phyloP scores from a whole-genome alignment of 2,797 vertebrate species.

The Ptychobarbus kaznakovi region DNA sequence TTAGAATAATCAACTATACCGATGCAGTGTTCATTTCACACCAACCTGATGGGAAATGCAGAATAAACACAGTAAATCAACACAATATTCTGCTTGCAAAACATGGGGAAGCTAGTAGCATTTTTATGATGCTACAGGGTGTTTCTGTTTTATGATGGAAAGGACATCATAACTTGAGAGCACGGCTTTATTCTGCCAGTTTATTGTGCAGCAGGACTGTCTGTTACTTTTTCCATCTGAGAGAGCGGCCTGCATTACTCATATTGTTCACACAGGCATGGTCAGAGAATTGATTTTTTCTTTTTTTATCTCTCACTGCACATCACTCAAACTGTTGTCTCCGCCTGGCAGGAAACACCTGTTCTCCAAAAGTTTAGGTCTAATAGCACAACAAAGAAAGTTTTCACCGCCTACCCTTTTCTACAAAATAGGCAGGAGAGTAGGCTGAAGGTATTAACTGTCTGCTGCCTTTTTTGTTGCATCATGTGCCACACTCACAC shows the following conservation, averaged over 20 bases:
- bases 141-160: conserved; percentile 21
- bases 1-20: conserved; percentile 11
- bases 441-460: not conserved
- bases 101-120: not conserved
- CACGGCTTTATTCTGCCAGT: not conserved
- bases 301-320: not conserved
- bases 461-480: not conserved
- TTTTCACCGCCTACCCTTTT: not conserved
- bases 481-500: conserved; percentile 7
- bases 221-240: conserved; percentile 15
- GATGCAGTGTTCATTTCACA: not conserved
- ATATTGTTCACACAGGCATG: conserved; percentile 31
- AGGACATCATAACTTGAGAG: conserved; percentile 13
- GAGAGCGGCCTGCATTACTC: not conserved
- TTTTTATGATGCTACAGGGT: not conserved
- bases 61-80: not conserved
- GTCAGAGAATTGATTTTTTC: conserved; percentile 4
- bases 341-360: not conserved
- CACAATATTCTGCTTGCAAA: not conserved
- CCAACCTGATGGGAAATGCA: not conserved
- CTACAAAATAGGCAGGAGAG: conserved; percentile 1
- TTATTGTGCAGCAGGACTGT: conserved; percentile 10
- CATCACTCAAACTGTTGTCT: conserved; percentile 30
- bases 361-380: not conserved
- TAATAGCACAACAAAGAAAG: conserved; percentile 19